Percentiles rank a stretch among this genome's conserved stretches.
Conservation (phyloP, 2,888 invertebrate genomes). For the Dicyrtoma fusca region DNA sequence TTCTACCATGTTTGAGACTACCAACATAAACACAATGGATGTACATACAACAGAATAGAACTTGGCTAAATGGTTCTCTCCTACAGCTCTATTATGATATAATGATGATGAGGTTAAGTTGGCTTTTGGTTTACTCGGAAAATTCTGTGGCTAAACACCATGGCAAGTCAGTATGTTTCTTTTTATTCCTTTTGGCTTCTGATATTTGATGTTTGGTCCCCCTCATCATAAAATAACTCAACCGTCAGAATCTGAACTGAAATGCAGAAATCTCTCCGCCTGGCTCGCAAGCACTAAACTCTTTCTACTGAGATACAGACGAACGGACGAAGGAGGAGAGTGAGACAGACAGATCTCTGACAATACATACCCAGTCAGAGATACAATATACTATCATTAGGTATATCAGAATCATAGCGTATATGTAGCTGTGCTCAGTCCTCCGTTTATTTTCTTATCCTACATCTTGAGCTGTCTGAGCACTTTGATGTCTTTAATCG, state of each 20-base stretch:
- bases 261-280: conserved; percentile 8
- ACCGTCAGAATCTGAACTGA: conserved; percentile 13
- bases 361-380: too few species aligned
- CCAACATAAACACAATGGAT: background rate
- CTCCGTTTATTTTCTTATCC: background rate
- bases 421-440: background rate
- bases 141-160: too few species aligned
- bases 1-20: conserved; percentile 1
- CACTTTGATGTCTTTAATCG: conserved; percentile 5
- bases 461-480: background rate
- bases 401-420: background rate
- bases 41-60: background rate
- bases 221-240: conserved; percentile 22
- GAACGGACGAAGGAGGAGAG: too few species aligned
- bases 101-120: too few species aligned
- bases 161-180: too few species aligned
- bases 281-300: background rate
- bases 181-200: too few species aligned
- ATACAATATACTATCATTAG: too few species aligned
- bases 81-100: too few species aligned
- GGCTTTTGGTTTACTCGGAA: too few species aligned
- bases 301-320: too few species aligned
- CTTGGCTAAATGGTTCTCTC: background rate
- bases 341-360: too few species aligned
- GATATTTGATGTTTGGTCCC: conserved; percentile 4